Conservation (phyloP, 2,113 vertebrate genomes). For the Cebus imitator region DNA sequence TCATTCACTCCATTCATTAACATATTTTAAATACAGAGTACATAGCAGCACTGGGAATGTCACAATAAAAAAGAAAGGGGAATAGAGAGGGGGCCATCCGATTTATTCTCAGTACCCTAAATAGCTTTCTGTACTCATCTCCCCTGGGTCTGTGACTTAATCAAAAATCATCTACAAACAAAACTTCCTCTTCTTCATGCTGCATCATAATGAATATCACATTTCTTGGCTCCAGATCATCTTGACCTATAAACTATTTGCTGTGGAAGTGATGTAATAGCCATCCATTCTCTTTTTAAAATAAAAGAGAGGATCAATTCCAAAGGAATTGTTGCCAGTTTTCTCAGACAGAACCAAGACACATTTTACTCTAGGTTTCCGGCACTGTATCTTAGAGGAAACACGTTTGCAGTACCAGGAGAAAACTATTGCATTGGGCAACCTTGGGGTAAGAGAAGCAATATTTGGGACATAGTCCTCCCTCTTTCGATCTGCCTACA, state of each 20-base stretch:
- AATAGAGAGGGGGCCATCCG: background rate
- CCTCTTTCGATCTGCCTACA: slow-evolving; percentile 36
- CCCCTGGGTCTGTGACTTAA: background rate
- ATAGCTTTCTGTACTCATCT: background rate
- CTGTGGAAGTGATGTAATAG: background rate
- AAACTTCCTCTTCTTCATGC: background rate
- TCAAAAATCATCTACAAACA: background rate
- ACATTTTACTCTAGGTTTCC: background rate
- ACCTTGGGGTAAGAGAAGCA: slow-evolving; percentile 60
- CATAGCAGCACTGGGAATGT: background rate
- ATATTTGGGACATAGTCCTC: background rate
- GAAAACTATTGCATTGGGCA: slow-evolving; percentile 59
- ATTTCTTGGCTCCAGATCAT: background rate
- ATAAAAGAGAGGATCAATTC: slow-evolving; percentile 26
- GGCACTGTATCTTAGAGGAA: background rate
- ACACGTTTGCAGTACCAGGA: background rate
- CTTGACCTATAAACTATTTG: background rate
- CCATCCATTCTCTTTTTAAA: slow-evolving; percentile 30
- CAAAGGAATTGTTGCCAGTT: slow-evolving; percentile 15
- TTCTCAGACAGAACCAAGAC: slow-evolving; percentile 29
- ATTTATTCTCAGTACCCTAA: background rate
- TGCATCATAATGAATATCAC: background rate
- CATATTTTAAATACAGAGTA: background rate
- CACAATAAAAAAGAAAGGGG: background rate
- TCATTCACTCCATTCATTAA: background rate